Percentiles rank a stretch among this genome's conserved stretches.
These are phyloP conservation scores for Drosophila bipectinata DNA, from an alignment of 1,140 invertebrate species.

Conservation along the genomic window DNA sequence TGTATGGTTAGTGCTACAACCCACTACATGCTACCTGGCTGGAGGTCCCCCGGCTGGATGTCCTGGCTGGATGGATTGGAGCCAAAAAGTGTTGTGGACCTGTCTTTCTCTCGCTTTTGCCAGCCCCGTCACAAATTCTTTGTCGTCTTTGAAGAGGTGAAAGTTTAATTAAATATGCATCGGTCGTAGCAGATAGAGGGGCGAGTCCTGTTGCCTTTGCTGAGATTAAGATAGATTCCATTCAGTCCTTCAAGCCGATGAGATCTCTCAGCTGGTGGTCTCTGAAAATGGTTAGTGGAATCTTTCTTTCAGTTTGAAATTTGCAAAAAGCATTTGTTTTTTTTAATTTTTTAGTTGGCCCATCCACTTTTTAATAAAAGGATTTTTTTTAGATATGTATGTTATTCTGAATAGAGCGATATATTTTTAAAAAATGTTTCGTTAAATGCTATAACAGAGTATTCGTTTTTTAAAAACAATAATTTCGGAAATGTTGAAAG, in stretches of 20 bases:
- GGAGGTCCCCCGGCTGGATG: too few relatives aligned
- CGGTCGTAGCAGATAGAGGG: constrained; percentile 23
- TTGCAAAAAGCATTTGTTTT: too few relatives aligned
- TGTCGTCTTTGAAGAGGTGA: constrained; percentile 53
- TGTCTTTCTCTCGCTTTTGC: constrained; percentile 10
- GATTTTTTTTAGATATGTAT: too few relatives aligned
- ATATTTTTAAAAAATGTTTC: too few relatives aligned
- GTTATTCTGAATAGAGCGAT: too few relatives aligned
- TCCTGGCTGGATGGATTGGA: constrained; percentile 21
- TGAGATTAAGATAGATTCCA: background rate
- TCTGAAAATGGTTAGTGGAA: background rate
- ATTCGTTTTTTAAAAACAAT: too few relatives aligned
- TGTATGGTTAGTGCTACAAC: too few relatives aligned
- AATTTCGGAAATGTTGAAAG: too few relatives aligned
- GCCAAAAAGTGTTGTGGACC: constrained; percentile 56
- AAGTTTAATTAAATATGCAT: constrained; percentile 79
- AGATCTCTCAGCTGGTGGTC: background rate
- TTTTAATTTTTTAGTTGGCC: too few relatives aligned
- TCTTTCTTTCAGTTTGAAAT: too few relatives aligned
- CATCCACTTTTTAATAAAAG: too few relatives aligned
- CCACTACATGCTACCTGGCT: background rate
- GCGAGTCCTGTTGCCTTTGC: constrained; percentile 6
- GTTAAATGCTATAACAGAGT: too few relatives aligned
- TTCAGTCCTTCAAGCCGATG: constrained; percentile 1
- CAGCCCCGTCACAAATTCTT: constrained; percentile 29